Conservation (phyloP, 2,797 vertebrate species). For the Eulemur coronatus region DNA sequence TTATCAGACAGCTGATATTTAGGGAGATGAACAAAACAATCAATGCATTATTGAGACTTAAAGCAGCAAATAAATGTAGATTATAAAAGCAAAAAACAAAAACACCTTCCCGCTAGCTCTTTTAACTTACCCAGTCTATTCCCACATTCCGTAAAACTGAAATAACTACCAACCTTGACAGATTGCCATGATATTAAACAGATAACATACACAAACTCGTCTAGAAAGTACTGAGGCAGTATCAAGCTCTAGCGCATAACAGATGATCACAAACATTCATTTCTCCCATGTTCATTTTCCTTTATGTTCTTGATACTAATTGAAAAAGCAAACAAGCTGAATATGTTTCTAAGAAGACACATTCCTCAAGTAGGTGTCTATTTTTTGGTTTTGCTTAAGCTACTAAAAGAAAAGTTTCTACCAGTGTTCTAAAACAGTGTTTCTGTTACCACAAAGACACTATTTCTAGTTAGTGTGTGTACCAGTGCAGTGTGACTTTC, state of each 20-base stretch:
- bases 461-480: neutral
- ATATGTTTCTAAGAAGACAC: neutral
- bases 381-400: slow-evolving; percentile 24
- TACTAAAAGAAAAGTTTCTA: neutral
- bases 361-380: slow-evolving; percentile 15
- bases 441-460: neutral
- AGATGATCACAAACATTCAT: neutral
- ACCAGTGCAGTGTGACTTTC: neutral
- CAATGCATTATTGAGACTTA: neutral
- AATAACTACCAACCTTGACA: neutral
- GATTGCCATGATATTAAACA: neutral
- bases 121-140: slow-evolving; percentile 24
- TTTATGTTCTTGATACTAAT: slow-evolving; percentile 11
- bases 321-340: slow-evolving; percentile 37
- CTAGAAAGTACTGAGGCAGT: neutral
- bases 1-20: neutral
- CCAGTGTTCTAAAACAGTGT: neutral
- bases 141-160: slow-evolving; percentile 5
- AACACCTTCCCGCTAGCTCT: neutral
- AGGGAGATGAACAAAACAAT: neutral
- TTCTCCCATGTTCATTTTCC: neutral
- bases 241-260: neutral
- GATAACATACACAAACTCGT: neutral
- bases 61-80: neutral
- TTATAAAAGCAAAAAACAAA: neutral